These are phyloP conservation scores for Sardina pilchardus DNA, from an alignment of 2,113 vertebrate species.

Conservation along the genomic window DNA sequence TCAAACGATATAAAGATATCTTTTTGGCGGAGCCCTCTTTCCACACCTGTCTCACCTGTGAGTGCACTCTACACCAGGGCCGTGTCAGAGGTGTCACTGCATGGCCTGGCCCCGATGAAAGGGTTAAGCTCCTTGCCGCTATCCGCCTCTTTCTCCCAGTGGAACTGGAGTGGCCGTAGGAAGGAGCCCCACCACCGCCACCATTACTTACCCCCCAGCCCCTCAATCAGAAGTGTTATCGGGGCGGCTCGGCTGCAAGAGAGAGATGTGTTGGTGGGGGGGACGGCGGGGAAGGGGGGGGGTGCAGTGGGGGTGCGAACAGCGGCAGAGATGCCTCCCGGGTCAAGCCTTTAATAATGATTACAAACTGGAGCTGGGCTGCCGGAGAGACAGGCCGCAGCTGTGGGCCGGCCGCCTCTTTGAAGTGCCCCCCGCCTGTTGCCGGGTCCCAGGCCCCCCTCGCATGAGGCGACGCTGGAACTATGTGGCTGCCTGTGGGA, in stretches of 20 bases:
- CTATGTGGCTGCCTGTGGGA: conserved; percentile 83
- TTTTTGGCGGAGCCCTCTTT: not conserved
- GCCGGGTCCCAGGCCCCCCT: conserved; percentile 72
- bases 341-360: conserved; percentile 88
- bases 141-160: conserved; percentile 36
- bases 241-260: not conserved
- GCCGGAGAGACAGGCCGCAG: conserved; percentile 80
- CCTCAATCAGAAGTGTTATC: conserved; percentile 60
- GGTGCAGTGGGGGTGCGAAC: conserved; percentile 76
- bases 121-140: conserved; percentile 20
- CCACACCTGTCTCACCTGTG: not conserved
- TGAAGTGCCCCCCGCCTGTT: conserved; percentile 80
- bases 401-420: conserved; percentile 75
- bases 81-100: not conserved
- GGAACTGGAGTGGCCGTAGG: conserved; percentile 70
- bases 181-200: conserved; percentile 53
- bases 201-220: not conserved
- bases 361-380: conserved; percentile 81
- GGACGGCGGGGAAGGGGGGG: conserved; percentile 31
- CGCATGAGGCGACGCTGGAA: conserved; percentile 81
- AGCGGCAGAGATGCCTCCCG: conserved; percentile 81
- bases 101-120: not conserved
- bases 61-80: not conserved
- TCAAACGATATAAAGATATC: not conserved
- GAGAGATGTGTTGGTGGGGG: conserved; percentile 13